phyloP scores from a whole-genome alignment of 30 jellyfish, hydroid and myxozoan genomes.

The Aurelia sp. region DNA sequence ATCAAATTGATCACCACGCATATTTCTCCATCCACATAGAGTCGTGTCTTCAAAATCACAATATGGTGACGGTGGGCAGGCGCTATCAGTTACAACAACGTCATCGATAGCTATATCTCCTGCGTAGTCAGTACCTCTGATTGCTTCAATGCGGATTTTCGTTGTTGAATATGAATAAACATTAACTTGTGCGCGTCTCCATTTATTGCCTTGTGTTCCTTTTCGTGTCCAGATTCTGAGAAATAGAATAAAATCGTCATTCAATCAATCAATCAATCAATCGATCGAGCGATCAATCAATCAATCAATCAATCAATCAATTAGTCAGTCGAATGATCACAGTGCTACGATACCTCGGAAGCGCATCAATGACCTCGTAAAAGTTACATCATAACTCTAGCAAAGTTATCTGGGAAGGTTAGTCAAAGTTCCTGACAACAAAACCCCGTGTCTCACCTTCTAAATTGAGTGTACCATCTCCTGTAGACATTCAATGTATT shows the following conservation, averaged over 20 bases:
- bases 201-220: constrained; percentile 96
- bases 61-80: constrained; percentile 79
- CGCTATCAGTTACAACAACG: constrained; percentile 73
- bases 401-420: too few relatives aligned
- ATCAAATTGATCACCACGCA: constrained; percentile 86
- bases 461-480: constrained; percentile 2
- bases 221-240: constrained; percentile 87
- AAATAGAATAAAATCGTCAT: too few relatives aligned
- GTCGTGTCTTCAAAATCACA: constrained; percentile 92
- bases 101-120: constrained; percentile 98
- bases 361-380: too few relatives aligned
- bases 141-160: constrained; percentile 85
- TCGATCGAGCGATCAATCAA: too few relatives aligned
- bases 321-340: too few relatives aligned
- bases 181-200: constrained; percentile 94
- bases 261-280: too few relatives aligned
- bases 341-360: too few relatives aligned
- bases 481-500: constrained; percentile 73
- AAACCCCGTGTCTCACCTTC: background rate
- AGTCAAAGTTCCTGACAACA: background rate
- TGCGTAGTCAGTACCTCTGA: constrained; percentile 82
- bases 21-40: constrained; percentile 80
- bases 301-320: too few relatives aligned
- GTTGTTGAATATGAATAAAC: constrained; percentile 73
- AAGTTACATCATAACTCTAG: too few relatives aligned